These are phyloP conservation scores for Octopus bimaculoides DNA, from an alignment of 1,140 invertebrate species.

Conservation along the genomic window DNA sequence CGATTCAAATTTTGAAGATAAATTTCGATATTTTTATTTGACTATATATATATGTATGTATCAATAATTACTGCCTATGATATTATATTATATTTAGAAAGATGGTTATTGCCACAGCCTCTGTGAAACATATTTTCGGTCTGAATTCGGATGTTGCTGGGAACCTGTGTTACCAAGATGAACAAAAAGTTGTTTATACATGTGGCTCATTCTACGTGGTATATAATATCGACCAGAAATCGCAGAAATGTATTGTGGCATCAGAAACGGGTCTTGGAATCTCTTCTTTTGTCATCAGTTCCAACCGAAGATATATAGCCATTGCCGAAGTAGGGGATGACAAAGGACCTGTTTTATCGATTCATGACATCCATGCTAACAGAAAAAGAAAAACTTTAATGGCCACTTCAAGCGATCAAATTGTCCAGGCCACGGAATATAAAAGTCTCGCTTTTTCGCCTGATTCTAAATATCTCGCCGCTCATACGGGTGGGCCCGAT, in stretches of 20 bases:
- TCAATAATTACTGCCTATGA: too few species aligned
- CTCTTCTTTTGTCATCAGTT: not conserved
- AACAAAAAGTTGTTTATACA: not conserved
- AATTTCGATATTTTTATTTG: too few species aligned
- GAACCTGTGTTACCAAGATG: constrained; percentile 45
- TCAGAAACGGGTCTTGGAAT: not conserved
- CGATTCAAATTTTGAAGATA: too few species aligned
- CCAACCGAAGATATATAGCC: constrained; percentile 5
- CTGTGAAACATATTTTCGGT: constrained; percentile 55
- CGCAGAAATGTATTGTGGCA: not conserved
- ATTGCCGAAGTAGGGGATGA: constrained; percentile 39
- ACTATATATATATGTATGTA: too few species aligned
- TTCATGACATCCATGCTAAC: constrained; percentile 59
- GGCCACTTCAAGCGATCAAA: constrained; percentile 30
- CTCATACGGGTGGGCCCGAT: constrained; percentile 75
- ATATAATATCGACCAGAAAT: constrained; percentile 9
- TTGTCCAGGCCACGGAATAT: constrained; percentile 62
- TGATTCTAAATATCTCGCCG: constrained; percentile 75
- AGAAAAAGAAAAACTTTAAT: constrained; percentile 57
- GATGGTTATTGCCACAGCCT: constrained; percentile 55
- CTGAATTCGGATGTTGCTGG: constrained; percentile 50
- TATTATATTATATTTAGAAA: constrained; percentile 37
- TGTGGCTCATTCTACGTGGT: constrained; percentile 1
- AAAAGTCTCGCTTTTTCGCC: constrained; percentile 73
- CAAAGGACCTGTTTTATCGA: constrained; percentile 52